Percentiles rank a stretch among this genome's conserved stretches.
phyloP scores from a whole-genome alignment of 1,140 invertebrate species.

The Drosophila nikananu region DNA sequence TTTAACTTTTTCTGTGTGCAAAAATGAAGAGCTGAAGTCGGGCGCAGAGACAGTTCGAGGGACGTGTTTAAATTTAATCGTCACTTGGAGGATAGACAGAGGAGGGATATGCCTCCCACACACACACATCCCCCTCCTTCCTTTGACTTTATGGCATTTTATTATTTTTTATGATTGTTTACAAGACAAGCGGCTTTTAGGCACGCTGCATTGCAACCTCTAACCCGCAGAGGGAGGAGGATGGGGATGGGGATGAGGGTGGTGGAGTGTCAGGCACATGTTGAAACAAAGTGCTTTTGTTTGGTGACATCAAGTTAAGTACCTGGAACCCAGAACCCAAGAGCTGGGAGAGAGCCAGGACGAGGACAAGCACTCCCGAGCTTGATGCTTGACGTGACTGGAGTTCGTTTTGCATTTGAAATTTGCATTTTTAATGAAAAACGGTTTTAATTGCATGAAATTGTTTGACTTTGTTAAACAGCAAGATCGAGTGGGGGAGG shows the following conservation, averaged over 20 bases:
- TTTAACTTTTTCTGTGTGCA: not conserved
- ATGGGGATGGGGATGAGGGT: not conserved
- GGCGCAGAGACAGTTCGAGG: not conserved
- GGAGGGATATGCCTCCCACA: not conserved
- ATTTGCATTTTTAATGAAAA: conserved; percentile 84
- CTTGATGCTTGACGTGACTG: conserved; percentile 78
- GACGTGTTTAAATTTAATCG: conserved; percentile 48
- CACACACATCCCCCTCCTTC: conserved; percentile 18
- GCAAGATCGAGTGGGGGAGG: conserved; percentile 28
- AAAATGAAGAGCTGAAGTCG: not conserved
- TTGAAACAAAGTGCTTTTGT: conserved; percentile 82
- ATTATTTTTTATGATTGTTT: conserved; percentile 84
- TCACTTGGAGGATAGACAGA: conserved; percentile 17
- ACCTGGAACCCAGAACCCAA: conserved; percentile 61
- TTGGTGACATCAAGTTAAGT: conserved; percentile 83
- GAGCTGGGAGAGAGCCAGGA: conserved; percentile 38
- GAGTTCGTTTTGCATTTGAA: conserved; percentile 81
- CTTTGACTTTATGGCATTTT: conserved; percentile 76
- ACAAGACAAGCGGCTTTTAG: conserved; percentile 81
- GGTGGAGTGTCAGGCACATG: conserved; percentile 65
- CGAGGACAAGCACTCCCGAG: conserved; percentile 69
- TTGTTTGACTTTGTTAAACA: conserved; percentile 83
- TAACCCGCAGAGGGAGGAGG: conserved; percentile 30
- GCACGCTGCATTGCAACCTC: conserved; percentile 68
- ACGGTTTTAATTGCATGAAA: conserved; percentile 83